Evolutionary conservation across 2,113 vertebrate genomes (phyloP).

Genomic region (Etia nguti): DNA sequence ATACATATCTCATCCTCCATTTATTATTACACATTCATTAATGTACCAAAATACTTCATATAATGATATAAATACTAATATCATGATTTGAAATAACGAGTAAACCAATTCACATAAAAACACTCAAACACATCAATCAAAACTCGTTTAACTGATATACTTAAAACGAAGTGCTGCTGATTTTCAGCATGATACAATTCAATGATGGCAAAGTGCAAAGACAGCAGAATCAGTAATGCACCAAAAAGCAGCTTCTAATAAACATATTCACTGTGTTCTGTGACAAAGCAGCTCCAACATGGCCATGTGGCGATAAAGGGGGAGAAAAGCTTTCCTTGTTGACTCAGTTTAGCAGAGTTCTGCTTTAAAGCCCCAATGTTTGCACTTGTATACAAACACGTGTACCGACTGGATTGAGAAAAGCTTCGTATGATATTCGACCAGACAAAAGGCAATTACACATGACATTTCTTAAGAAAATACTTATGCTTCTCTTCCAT

Average conservation of each 20-base stretch:
- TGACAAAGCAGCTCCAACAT: slow-evolving; percentile 39
- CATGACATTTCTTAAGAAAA: slow-evolving; percentile 61
- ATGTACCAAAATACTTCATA: slow-evolving; percentile 64
- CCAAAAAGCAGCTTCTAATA: slow-evolving; percentile 53
- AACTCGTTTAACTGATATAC: slow-evolving; percentile 41
- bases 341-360: slow-evolving; percentile 20
- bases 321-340: slow-evolving; percentile 20
- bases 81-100: slow-evolving; percentile 40
- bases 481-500: slow-evolving; percentile 44
- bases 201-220: slow-evolving; percentile 61
- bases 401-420: slow-evolving; percentile 33
- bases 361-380: slow-evolving; percentile 22
- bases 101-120: slow-evolving; percentile 58
- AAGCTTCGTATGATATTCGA: slow-evolving; percentile 39
- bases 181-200: slow-evolving; percentile 47
- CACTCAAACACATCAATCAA: slow-evolving; percentile 60
- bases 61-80: slow-evolving; percentile 60
- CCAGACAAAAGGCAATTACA: slow-evolving; percentile 60
- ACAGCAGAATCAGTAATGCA: slow-evolving; percentile 54
- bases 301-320: slow-evolving; percentile 18
- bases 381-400: slow-evolving; percentile 11
- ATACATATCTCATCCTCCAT: slow-evolving; percentile 14
- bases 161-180: slow-evolving; percentile 38
- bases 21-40: slow-evolving; percentile 53
- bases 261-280: slow-evolving; percentile 42